These are phyloP conservation scores for Pseudopleuronectes americanus DNA, from an alignment of 2,797 vertebrate genomes.

Conservation along the genomic window DNA sequence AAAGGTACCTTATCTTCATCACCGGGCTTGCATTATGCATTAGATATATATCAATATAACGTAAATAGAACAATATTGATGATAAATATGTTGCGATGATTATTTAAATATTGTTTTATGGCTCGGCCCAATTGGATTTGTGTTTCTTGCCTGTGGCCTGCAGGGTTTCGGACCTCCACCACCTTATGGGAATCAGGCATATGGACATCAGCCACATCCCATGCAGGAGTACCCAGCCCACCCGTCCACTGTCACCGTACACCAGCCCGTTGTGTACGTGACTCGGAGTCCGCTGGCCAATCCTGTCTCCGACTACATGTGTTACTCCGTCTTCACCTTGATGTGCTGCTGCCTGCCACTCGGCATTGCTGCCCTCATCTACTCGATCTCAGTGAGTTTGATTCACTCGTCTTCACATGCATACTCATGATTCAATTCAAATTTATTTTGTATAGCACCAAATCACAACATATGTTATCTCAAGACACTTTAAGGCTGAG, in stretches of 20 bases:
- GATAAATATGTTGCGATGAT: no score
- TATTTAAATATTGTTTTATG: background rate
- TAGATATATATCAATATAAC: no score
- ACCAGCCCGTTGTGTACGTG: constrained; percentile 70
- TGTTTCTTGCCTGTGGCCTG: background rate
- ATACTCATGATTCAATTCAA: no score
- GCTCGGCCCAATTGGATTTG: background rate
- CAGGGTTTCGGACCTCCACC: constrained; percentile 39
- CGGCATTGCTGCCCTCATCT: constrained; percentile 82
- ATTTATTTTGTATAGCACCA: no score
- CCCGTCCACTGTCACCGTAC: constrained; percentile 30
- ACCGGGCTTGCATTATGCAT: no score
- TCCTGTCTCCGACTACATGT: constrained; percentile 77
- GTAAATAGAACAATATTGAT: no score
- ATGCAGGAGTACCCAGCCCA: constrained; percentile 37
- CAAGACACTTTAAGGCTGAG: no score
- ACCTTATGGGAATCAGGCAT: constrained; percentile 25
- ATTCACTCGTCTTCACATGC: background rate
- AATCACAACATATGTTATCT: no score
- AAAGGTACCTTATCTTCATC: no score
- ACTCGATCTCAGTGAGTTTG: constrained; percentile 82
- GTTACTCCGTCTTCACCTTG: constrained; percentile 84
- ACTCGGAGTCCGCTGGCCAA: constrained; percentile 41
- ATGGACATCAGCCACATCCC: constrained; percentile 35
- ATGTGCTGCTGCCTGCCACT: constrained; percentile 85